These are phyloP conservation scores for Euschistus heros DNA, from an alignment of 1,140 invertebrate genomes.

Conservation along the genomic window DNA sequence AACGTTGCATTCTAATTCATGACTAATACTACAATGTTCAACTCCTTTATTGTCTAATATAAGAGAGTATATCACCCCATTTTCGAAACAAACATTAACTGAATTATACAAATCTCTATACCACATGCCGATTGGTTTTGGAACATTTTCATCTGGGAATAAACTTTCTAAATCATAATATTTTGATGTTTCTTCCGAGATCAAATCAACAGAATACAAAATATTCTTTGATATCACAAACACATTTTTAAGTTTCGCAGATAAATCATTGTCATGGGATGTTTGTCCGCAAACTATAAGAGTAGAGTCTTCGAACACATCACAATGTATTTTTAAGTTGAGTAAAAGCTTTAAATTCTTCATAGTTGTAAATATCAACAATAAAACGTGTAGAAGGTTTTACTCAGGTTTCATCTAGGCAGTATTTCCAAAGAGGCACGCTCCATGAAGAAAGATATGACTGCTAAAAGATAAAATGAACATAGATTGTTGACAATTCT, in stretches of 20 bases:
- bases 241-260: not conserved
- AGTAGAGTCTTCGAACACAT: not conserved
- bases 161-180: not conserved
- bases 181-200: not conserved
- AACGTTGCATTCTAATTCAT: not conserved
- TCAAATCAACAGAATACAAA: not conserved
- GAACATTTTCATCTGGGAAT: not conserved
- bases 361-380: not conserved
- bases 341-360: not conserved
- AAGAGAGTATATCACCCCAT: not conserved
- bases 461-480: too few species aligned
- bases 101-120: conserved; percentile 7
- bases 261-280: not conserved
- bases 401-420: too few species aligned
- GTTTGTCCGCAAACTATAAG: not conserved
- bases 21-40: not conserved
- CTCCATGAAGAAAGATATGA: too few species aligned
- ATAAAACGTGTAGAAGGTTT: too few species aligned
- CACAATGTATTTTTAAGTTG: not conserved
- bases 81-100: conserved; percentile 1
- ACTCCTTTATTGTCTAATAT: not conserved
- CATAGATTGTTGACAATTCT: too few species aligned
- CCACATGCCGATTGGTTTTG: conserved; percentile 4
- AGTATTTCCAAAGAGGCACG: too few species aligned
- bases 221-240: not conserved